phyloP scores from a whole-genome alignment of 2,113 vertebrate genomes.

The Oncorhynchus keta region DNA sequence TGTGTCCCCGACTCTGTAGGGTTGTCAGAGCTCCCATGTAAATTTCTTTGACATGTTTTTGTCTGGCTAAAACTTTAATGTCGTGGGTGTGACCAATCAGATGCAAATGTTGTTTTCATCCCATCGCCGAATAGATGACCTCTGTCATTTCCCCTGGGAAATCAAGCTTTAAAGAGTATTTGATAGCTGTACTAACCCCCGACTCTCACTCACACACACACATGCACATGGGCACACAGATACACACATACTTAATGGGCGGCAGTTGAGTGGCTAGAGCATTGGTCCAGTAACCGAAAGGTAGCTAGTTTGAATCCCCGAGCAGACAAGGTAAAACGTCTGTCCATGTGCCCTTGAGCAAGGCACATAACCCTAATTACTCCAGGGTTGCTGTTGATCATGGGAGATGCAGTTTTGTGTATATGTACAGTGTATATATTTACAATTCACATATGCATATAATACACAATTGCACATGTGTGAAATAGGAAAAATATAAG shows the following conservation, averaged over 20 bases:
- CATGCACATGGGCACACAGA: neutral
- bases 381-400: no score
- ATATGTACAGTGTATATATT: no score
- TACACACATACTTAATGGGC: neutral
- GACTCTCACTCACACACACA: neutral
- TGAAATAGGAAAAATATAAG: no score
- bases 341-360: no score
- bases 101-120: conserved; percentile 99
- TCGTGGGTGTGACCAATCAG: conserved; percentile 93
- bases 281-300: no score
- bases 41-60: conserved; percentile 98
- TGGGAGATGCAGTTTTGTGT: no score
- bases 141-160: conserved; percentile 87
- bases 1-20: conserved; percentile 79
- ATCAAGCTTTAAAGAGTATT: conserved; percentile 89
- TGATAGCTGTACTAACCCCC: conserved; percentile 66
- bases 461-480: neutral
- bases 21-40: conserved; percentile 89
- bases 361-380: no score
- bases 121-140: conserved; percentile 90
- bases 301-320: no score
- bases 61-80: conserved; percentile 96
- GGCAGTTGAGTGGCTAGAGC: no score
- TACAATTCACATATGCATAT: no score
- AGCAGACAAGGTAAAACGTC: no score